Conservation (phyloP, 2,797 vertebrate species). For the Trachops cirrhosus region DNA sequence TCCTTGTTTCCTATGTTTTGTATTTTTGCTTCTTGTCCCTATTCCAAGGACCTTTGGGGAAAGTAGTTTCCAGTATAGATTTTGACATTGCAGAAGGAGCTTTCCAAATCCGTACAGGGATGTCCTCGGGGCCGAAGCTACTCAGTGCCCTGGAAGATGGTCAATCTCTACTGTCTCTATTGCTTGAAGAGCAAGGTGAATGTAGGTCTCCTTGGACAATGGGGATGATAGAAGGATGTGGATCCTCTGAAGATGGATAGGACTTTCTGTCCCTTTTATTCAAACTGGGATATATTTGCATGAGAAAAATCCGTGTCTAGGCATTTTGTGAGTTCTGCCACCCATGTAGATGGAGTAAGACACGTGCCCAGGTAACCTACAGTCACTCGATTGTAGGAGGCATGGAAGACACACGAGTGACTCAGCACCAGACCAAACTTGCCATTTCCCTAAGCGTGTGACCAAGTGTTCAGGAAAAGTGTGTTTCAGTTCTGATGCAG, state of each 20-base stretch:
- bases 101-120: not conserved
- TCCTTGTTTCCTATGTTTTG: not conserved
- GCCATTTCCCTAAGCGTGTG: not conserved
- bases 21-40: not conserved
- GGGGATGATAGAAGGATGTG: not conserved
- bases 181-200: not conserved
- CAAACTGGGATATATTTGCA: not conserved
- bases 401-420: not conserved
- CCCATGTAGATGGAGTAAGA: not conserved
- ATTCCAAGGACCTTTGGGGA: not conserved
- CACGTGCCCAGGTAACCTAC: not conserved
- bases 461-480: not conserved
- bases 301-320: not conserved
- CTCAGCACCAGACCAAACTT: not conserved
- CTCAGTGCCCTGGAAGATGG: not conserved
- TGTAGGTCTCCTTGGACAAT: not conserved
- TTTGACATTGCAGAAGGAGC: not conserved
- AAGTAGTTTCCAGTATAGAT: not conserved
- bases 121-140: not conserved
- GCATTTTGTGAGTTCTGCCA: not conserved
- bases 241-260: not conserved
- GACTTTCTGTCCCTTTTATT: not conserved
- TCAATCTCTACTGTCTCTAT: not conserved
- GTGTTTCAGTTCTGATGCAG: not conserved
- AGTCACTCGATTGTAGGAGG: not conserved